These are phyloP conservation scores for Eutolmus rufibarbis DNA, from an alignment of 2,888 invertebrate genomes.

Conservation along the genomic window DNA sequence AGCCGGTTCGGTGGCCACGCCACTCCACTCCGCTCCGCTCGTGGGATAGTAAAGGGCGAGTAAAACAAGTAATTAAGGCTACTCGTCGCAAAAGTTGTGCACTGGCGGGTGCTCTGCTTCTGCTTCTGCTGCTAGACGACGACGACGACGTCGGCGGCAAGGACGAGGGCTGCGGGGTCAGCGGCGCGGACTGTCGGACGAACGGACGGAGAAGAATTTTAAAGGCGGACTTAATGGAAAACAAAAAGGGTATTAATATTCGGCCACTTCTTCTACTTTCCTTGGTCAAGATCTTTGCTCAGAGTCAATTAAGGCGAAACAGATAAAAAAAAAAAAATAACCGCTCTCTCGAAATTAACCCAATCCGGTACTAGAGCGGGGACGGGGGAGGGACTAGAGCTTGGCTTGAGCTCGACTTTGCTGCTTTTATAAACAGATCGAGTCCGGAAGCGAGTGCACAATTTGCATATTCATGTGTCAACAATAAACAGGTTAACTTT, in stretches of 20 bases:
- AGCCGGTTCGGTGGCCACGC: constrained; percentile 1
- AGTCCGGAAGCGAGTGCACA: constrained; percentile 19
- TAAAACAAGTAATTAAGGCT: constrained; percentile 50
- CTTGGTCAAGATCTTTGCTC: constrained; percentile 26
- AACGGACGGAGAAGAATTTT: constrained; percentile 12
- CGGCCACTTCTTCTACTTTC: constrained; percentile 34
- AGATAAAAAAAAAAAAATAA: background rate
- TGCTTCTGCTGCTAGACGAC: background rate
- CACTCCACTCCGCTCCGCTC: background rate
- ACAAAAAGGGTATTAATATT: constrained; percentile 39
- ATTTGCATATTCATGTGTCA: constrained; percentile 38
- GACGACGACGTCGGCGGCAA: background rate
- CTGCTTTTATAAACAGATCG: constrained; percentile 14
- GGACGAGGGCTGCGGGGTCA: background rate
- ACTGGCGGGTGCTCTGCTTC: background rate
- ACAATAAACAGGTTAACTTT: constrained; percentile 37
- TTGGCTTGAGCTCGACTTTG: background rate
- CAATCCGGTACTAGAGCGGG: background rate
- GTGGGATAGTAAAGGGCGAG: constrained; percentile 41
- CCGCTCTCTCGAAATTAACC: constrained; percentile 3
- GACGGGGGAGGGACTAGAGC: background rate
- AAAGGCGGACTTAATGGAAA: constrained; percentile 41
- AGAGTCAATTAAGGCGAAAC: constrained; percentile 22
- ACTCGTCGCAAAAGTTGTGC: constrained; percentile 49
- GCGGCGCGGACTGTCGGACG: background rate